phyloP scores from a whole-genome alignment of 2,888 invertebrate species.

The Agrilus cyanescens region DNA sequence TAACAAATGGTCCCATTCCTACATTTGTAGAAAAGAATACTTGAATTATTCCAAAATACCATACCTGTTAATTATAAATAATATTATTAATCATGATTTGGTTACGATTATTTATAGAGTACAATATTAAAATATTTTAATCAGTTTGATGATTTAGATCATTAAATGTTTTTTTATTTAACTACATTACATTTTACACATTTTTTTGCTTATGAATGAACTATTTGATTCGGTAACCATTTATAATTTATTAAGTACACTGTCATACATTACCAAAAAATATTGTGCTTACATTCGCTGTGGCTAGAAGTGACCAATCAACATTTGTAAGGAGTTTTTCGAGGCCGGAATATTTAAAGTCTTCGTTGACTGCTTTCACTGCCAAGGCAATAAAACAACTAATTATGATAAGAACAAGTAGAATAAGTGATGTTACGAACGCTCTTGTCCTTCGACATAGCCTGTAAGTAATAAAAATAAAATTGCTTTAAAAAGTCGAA shows the following conservation, averaged over 20 bases:
- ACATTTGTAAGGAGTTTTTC: slow-evolving; percentile 22
- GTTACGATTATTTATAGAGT: too few relatives aligned
- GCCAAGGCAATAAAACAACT: slow-evolving; percentile 28
- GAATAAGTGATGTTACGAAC: slow-evolving; percentile 28
- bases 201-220: too few relatives aligned
- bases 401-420: slow-evolving; percentile 27
- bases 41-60: slow-evolving; percentile 54
- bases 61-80: slow-evolving; percentile 33
- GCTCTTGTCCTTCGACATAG: slow-evolving; percentile 30
- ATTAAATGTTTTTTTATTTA: too few relatives aligned
- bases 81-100: slow-evolving; percentile 1
- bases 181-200: too few relatives aligned
- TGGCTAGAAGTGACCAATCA: slow-evolving; percentile 28
- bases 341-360: slow-evolving; percentile 22
- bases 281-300: slow-evolving; percentile 25
- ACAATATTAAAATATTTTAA: too few relatives aligned
- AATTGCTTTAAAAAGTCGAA: neutral
- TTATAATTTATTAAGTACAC: neutral
- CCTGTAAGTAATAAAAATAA: slow-evolving; percentile 19
- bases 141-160: too few relatives aligned
- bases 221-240: neutral
- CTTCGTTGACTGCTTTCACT: slow-evolving; percentile 26
- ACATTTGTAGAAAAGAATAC: slow-evolving; percentile 52
- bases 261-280: neutral
- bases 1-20: slow-evolving; percentile 51